Conservation (phyloP, 2,888 invertebrate species). For the Notocelia uddmanniana region DNA sequence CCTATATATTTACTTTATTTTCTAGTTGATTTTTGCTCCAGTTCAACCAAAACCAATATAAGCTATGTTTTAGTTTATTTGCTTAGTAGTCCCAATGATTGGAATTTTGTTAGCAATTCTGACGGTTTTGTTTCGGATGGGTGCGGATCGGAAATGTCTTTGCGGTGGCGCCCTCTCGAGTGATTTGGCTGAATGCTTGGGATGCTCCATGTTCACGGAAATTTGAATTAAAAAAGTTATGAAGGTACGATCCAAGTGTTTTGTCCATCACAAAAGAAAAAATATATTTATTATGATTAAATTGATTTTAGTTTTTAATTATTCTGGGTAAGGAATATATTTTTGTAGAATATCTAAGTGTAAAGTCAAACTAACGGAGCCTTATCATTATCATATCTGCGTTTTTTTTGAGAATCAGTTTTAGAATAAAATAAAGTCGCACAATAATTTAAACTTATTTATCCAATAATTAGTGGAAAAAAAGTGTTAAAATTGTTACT, state of each 20-base stretch:
- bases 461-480: too few species aligned
- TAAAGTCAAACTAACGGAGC: too few species aligned
- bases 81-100: conserved; percentile 42
- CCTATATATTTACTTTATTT: conserved; percentile 27
- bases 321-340: too few species aligned
- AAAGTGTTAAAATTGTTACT: too few species aligned
- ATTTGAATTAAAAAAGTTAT: conserved; percentile 42
- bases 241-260: conserved; percentile 13
- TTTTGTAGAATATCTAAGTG: too few species aligned
- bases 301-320: too few species aligned
- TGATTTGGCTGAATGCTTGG: conserved; percentile 36
- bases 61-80: conserved; percentile 47
- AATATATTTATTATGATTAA: not conserved
- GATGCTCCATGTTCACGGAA: conserved; percentile 24
- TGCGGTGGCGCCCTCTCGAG: conserved; percentile 42
- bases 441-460: too few species aligned
- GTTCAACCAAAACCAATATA: conserved; percentile 40
- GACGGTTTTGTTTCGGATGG: conserved; percentile 44
- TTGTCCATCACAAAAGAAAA: not conserved
- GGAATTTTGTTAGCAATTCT: conserved; percentile 48
- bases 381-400: too few species aligned
- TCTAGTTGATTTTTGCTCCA: conserved; percentile 17
- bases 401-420: too few species aligned
- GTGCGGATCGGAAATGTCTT: conserved; percentile 47
- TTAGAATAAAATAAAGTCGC: too few species aligned